A percentile compares a stretch with the other conserved stretches of the same genome.
phyloP scores from a whole-genome alignment of 2,888 invertebrate genomes.

The Netelia inedita region DNA sequence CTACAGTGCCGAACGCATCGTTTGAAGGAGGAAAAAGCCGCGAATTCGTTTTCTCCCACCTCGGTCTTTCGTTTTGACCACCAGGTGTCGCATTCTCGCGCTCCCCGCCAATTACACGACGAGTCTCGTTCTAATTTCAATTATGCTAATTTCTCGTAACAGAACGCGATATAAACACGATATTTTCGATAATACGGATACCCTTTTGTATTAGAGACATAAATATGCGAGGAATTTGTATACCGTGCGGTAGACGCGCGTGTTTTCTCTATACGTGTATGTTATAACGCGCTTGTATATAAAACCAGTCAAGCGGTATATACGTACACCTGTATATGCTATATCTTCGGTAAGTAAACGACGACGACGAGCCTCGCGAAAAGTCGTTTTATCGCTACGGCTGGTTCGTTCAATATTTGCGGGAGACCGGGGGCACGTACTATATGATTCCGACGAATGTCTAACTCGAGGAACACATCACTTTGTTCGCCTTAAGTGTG shows the following conservation, averaged over 20 bases:
- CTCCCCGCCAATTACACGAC: neutral
- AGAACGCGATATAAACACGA: neutral
- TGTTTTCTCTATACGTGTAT: neutral
- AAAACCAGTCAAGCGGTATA: neutral
- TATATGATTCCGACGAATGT: slow-evolving; percentile 60
- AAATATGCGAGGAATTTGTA: neutral
- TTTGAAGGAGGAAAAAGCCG: no score
- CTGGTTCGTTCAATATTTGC: slow-evolving; percentile 67
- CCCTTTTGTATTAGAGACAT: neutral
- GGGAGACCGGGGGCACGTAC: slow-evolving; percentile 46
- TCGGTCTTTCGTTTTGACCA: neutral
- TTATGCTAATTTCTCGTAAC: neutral
- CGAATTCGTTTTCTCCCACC: neutral
- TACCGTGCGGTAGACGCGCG: neutral
- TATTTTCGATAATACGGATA: no score
- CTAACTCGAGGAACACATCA: slow-evolving; percentile 49
- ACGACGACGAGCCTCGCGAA: slow-evolving; percentile 42
- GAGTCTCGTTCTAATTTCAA: neutral
- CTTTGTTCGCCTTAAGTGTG: slow-evolving; percentile 21
- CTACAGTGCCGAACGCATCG: no score
- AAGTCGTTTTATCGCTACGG: slow-evolving; percentile 61
- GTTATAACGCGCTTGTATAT: neutral
- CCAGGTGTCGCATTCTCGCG: neutral
- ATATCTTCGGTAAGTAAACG: slow-evolving; percentile 37
- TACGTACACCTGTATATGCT: neutral